Evolutionary conservation across 2,888 invertebrate species (phyloP).

Genomic region (Agriopis marginaria): DNA sequence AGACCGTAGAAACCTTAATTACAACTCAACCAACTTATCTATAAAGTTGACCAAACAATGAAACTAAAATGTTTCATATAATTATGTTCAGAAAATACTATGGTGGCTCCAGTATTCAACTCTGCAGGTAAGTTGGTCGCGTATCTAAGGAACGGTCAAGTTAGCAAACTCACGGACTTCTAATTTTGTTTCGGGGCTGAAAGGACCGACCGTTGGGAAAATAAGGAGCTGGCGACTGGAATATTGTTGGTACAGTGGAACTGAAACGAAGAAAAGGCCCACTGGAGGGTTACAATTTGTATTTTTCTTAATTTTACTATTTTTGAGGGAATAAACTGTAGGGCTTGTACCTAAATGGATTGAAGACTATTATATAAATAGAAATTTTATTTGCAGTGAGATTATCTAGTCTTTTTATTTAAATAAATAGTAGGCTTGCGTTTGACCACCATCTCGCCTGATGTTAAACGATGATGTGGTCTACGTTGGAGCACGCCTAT

Average conservation of each 20-base stretch:
- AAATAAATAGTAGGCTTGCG: too few relatives aligned
- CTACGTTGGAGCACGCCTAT: too few relatives aligned
- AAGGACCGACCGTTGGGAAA: constrained; percentile 29
- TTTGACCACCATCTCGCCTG: too few relatives aligned
- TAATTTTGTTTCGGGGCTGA: constrained; percentile 30
- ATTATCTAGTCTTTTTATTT: too few relatives aligned
- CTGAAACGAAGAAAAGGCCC: background rate
- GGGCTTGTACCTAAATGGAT: background rate
- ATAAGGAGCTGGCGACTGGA: constrained; percentile 28
- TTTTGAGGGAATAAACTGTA: too few relatives aligned
- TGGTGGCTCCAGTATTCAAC: background rate
- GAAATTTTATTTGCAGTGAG: too few relatives aligned
- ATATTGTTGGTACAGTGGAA: constrained; percentile 29
- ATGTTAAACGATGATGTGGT: too few relatives aligned
- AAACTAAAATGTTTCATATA: background rate
- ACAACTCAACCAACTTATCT: constrained; percentile 2
- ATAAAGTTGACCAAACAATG: background rate
- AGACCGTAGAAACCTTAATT: constrained; percentile 32
- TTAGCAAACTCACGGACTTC: constrained; percentile 24
- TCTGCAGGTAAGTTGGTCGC: background rate
- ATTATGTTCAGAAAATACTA: background rate
- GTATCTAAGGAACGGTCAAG: constrained; percentile 29
- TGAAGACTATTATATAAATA: too few relatives aligned
- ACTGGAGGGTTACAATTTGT: too few relatives aligned
- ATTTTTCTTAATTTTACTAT: too few relatives aligned